Evolutionary conservation across 2,888 invertebrate species (phyloP).

Genomic region (Zelleria hepariella): DNA sequence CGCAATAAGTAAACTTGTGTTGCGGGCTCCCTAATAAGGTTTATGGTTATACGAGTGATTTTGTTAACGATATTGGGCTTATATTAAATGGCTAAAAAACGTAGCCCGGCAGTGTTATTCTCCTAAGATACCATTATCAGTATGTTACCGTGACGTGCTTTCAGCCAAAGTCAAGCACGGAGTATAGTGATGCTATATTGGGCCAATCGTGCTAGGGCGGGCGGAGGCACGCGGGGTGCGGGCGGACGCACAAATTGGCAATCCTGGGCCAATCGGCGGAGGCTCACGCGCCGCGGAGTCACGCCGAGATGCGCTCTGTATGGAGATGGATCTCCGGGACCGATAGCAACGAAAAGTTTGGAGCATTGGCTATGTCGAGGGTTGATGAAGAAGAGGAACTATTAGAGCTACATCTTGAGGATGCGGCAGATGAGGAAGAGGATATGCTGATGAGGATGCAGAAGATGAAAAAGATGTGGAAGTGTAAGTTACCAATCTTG

Average conservation of each 20-base stretch:
- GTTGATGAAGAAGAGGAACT: too few relatives aligned
- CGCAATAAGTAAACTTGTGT: too few relatives aligned
- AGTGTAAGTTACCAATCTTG: neutral
- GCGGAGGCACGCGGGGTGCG: slow-evolving; percentile 5
- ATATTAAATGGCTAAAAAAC: too few relatives aligned
- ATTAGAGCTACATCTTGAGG: too few relatives aligned
- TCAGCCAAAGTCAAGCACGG: too few relatives aligned
- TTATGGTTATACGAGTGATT: too few relatives aligned
- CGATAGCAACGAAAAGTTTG: neutral
- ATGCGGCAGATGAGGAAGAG: neutral
- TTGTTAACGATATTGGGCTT: too few relatives aligned
- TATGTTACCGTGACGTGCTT: too few relatives aligned
- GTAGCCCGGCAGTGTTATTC: too few relatives aligned
- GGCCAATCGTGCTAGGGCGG: slow-evolving; percentile 17
- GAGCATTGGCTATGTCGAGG: too few relatives aligned
- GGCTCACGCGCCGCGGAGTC: neutral
- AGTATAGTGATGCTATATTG: slow-evolving; percentile 18
- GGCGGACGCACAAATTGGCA: slow-evolving; percentile 20
- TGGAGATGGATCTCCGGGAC: neutral
- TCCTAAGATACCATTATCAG: too few relatives aligned
- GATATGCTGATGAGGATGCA: neutral
- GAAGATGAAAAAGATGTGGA: neutral
- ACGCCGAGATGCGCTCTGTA: neutral
- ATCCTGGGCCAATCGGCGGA: slow-evolving; percentile 18
- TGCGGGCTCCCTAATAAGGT: too few relatives aligned